These are phyloP conservation scores for Xiphophorus birchmanni DNA, from an alignment of 2,797 vertebrate species.

Conservation along the genomic window DNA sequence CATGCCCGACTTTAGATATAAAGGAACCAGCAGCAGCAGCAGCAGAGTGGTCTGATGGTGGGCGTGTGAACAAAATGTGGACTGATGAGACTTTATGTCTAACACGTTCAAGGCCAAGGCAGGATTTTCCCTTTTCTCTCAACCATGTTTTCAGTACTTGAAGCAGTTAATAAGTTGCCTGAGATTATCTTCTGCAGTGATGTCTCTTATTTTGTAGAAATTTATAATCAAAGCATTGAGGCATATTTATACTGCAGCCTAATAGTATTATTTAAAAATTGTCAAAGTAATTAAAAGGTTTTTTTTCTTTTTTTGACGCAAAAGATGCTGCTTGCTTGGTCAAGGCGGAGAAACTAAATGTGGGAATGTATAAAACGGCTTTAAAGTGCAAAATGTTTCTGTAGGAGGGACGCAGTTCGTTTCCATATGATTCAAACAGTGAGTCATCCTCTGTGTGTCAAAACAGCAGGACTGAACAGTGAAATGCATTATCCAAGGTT, in stretches of 20 bases:
- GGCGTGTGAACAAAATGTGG: conserved; percentile 1
- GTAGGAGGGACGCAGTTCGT: background rate
- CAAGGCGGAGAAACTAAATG: background rate
- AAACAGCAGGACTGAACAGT: conserved; percentile 7
- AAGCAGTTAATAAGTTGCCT: conserved; percentile 3
- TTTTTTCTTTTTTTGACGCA: conserved; percentile 1
- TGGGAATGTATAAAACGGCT: background rate
- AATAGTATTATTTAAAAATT: conserved; percentile 1
- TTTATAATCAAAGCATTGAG: conserved; percentile 7
- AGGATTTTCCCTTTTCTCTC: conserved; percentile 8
- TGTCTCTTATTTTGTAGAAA: conserved; percentile 27
- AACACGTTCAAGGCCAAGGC: conserved; percentile 3
- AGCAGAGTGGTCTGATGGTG: conserved; percentile 63
- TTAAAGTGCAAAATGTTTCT: conserved; percentile 6
- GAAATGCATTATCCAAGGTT: conserved; percentile 38
- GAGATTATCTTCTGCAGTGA: conserved; percentile 34
- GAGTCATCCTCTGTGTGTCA: conserved; percentile 16
- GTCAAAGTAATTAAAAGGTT: conserved; percentile 1
- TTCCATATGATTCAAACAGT: conserved; percentile 4
- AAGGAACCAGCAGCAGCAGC: conserved; percentile 64
- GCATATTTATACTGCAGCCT: conserved; percentile 11
- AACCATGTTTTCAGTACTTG: conserved; percentile 8
- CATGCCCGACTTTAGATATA: conserved; percentile 90
- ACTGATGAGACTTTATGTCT: conserved; percentile 12
- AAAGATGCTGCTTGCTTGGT: background rate